Conservation (phyloP, 1,140 invertebrate species). For the Leptoteleia sp. region DNA sequence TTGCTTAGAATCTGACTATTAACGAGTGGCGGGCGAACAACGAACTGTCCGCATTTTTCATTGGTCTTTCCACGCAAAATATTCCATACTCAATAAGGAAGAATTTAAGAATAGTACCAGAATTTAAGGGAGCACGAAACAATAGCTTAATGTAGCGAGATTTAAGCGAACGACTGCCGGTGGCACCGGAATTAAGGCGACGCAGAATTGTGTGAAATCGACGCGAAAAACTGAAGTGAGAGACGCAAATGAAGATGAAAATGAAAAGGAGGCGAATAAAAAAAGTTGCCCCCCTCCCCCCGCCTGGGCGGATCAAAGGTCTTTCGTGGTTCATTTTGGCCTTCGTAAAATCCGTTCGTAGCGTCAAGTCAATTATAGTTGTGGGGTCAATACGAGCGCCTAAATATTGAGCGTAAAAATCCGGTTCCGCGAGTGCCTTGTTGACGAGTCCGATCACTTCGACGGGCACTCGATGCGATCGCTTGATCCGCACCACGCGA, state of each 20-base stretch:
- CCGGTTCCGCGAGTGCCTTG: constrained; percentile 40
- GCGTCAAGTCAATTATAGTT: constrained; percentile 62
- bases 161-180: not conserved
- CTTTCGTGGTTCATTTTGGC: constrained; percentile 42
- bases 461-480: constrained; percentile 65
- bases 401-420: constrained; percentile 21
- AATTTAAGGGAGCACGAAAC: constrained; percentile 13
- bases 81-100: constrained; percentile 36
- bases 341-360: constrained; percentile 47
- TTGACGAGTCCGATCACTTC: constrained; percentile 69
- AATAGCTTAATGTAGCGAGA: not conserved
- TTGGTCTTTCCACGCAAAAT: constrained; percentile 44
- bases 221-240: not conserved
- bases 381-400: constrained; percentile 46
- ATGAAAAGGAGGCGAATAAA: not conserved
- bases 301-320: constrained; percentile 36
- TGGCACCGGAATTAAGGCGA: constrained; percentile 9
- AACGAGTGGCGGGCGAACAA: no score
- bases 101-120: not conserved
- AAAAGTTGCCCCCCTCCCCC: constrained; percentile 12
- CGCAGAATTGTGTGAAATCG: constrained; percentile 16
- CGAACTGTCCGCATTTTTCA: no score
- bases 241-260: not conserved
- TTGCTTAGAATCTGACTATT: no score
- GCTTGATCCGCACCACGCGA: constrained; percentile 66